Conservation (phyloP, 2,888 invertebrate genomes). For the Caenorhabditis sp. region DNA sequence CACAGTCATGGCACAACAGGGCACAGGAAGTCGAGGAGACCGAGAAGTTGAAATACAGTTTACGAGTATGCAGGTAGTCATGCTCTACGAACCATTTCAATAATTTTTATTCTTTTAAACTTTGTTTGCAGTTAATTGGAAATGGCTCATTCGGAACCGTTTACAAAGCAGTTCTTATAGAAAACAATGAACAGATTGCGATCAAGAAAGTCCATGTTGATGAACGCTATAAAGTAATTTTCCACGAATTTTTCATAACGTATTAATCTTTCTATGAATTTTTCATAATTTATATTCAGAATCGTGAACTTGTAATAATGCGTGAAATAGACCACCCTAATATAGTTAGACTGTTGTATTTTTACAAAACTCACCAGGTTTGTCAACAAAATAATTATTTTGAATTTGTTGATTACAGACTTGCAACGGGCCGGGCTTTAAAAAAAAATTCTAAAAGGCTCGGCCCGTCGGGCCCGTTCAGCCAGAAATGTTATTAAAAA, state of each 20-base stretch:
- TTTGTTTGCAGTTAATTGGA: slow-evolving; percentile 54
- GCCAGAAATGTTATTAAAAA: too few species aligned
- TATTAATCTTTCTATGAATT: not conserved
- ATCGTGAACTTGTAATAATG: slow-evolving; percentile 59
- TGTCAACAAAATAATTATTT: not conserved
- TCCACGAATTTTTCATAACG: not conserved
- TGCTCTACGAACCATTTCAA: too few species aligned
- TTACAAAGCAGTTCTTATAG: slow-evolving; percentile 52
- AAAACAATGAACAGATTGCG: slow-evolving; percentile 55
- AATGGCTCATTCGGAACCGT: slow-evolving; percentile 60
- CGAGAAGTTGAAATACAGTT: slow-evolving; percentile 45
- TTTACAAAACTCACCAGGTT: slow-evolving; percentile 32
- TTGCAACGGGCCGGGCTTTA: too few species aligned
- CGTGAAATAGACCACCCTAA: slow-evolving; percentile 61
- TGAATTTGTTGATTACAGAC: too few species aligned
- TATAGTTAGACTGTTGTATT: slow-evolving; percentile 54
- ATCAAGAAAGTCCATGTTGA: slow-evolving; percentile 60
- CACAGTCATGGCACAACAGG: slow-evolving; percentile 35
- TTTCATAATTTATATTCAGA: slow-evolving; percentile 27
- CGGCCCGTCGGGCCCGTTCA: too few species aligned
- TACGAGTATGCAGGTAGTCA: slow-evolving; percentile 44
- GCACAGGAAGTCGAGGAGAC: slow-evolving; percentile 47
- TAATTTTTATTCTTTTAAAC: not conserved
- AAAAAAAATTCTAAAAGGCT: too few species aligned
- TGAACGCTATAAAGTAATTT: slow-evolving; percentile 54